Percentiles rank a stretch among this genome's conserved stretches.
phyloP scores from a whole-genome alignment of 2,113 vertebrate genomes.

The Ptilonorhynchus violaceus region DNA sequence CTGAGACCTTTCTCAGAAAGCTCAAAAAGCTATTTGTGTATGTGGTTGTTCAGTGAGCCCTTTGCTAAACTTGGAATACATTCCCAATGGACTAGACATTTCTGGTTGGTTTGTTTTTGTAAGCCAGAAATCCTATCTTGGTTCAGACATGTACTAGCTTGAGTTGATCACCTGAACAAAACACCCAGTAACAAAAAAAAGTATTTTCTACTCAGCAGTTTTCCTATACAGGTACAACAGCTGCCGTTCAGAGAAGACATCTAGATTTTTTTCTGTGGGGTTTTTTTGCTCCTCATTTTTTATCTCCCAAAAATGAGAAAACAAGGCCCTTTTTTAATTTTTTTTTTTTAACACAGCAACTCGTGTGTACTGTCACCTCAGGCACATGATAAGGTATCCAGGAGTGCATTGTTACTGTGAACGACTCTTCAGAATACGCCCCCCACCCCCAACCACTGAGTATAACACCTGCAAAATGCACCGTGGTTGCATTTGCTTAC shows the following conservation, averaged over 20 bases:
- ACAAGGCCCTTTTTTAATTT: not conserved
- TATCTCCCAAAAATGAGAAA: not conserved
- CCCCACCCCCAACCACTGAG: rapidly evolving
- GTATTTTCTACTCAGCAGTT: not conserved
- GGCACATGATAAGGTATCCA: not conserved
- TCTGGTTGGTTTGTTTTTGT: not conserved
- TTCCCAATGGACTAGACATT: not conserved
- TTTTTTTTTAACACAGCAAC: not conserved
- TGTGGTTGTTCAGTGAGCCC: not conserved
- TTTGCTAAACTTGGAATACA: not conserved
- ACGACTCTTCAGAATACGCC: not conserved
- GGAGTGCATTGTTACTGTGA: not conserved
- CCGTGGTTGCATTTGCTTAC: not conserved
- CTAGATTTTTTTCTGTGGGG: not conserved
- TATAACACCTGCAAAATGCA: not conserved
- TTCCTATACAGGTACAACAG: not conserved
- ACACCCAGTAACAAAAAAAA: not conserved
- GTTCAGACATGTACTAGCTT: not conserved
- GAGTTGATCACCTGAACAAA: not conserved
- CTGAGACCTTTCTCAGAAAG: not conserved
- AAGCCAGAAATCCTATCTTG: not conserved
- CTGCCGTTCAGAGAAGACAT: not conserved
- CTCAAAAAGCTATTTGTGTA: not conserved
- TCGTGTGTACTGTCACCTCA: not conserved
- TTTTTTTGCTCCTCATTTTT: not conserved